These are phyloP conservation scores for Telmatherina bonti DNA, from an alignment of 2,797 vertebrate species.

Conservation along the genomic window DNA sequence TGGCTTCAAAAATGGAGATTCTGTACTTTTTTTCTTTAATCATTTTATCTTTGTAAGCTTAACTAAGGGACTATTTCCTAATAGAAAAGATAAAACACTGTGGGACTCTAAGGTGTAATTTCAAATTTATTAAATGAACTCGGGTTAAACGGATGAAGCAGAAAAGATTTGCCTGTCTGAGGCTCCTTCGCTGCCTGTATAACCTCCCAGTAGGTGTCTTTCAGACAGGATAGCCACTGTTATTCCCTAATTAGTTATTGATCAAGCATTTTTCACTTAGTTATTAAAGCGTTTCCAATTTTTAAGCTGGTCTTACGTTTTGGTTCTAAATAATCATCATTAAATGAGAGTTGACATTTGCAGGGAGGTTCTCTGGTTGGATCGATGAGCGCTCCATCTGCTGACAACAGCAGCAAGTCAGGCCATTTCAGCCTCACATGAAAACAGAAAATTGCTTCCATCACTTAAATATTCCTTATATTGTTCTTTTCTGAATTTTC, in stretches of 20 bases:
- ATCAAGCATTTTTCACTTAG: too few relatives aligned
- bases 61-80: conserved; percentile 11
- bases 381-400: conserved; percentile 9
- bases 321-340: background rate
- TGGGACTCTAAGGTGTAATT: background rate
- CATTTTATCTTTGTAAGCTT: conserved; percentile 11
- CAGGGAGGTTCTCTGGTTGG: background rate
- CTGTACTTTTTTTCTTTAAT: conserved; percentile 21
- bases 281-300: background rate
- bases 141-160: background rate
- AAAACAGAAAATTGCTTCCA: background rate
- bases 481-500: background rate
- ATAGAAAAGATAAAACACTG: background rate
- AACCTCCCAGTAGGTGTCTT: background rate
- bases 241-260: background rate
- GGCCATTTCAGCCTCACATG: background rate
- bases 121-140: background rate
- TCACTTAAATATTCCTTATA: background rate
- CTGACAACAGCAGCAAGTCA: conserved; percentile 8
- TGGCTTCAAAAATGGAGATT: background rate
- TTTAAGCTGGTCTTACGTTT: background rate
- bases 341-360: background rate
- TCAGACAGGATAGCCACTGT: background rate
- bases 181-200: too few relatives aligned
- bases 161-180: background rate